These are phyloP conservation scores for Garrulus glandarius DNA, from an alignment of 2,797 vertebrate species.

Conservation along the genomic window DNA sequence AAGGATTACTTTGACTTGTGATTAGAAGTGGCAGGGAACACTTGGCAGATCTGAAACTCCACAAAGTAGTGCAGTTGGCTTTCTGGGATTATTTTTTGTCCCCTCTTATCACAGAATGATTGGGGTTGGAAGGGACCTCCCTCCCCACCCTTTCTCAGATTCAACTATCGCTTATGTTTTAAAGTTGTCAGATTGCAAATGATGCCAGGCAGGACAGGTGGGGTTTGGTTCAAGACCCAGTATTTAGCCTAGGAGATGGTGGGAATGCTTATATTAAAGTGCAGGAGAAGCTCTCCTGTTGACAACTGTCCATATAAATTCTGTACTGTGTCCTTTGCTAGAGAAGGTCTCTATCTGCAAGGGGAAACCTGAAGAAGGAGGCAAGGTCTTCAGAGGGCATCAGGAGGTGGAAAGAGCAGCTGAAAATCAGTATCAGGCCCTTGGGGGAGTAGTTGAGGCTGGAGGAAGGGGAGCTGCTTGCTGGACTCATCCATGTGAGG, in stretches of 20 bases:
- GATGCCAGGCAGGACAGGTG: not conserved
- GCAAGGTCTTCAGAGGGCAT: not conserved
- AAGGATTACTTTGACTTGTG: slow-evolving; percentile 35
- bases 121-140: not conserved
- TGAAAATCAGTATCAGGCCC: not conserved
- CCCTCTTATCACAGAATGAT: not conserved
- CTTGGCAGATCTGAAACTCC: not conserved
- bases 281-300: not conserved
- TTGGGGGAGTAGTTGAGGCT: not conserved
- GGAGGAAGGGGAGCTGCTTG: not conserved
- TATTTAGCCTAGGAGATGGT: not conserved
- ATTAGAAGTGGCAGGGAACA: slow-evolving; percentile 22
- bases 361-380: not conserved
- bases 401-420: not conserved
- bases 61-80: not conserved
- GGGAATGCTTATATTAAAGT: not conserved
- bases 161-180: not conserved
- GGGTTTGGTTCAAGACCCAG: not conserved
- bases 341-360: not conserved
- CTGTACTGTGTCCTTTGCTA: not conserved
- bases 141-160: not conserved
- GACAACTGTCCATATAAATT: not conserved
- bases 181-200: not conserved
- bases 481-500: not conserved
- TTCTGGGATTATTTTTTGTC: not conserved